Evolutionary conservation across 1,140 invertebrate genomes (phyloP).

Genomic region (Nymphalis io): DNA sequence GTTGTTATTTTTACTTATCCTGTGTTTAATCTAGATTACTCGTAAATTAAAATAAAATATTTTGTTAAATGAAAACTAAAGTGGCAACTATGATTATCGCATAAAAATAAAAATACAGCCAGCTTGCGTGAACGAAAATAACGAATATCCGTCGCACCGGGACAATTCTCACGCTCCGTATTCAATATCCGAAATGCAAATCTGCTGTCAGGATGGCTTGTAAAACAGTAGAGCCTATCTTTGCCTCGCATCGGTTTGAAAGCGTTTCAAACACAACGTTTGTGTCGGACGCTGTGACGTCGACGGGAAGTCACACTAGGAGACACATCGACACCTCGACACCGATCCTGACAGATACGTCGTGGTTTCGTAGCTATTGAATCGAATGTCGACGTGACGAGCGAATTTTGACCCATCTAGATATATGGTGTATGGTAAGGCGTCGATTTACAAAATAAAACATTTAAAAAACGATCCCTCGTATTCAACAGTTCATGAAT

Average conservation of each 20-base stretch:
- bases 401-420: constrained; percentile 19
- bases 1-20: too few species aligned
- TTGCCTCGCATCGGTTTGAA: constrained; percentile 51
- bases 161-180: constrained; percentile 54
- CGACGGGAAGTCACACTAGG: constrained; percentile 36
- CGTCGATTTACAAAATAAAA: not conserved
- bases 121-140: not conserved
- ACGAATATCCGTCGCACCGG: constrained; percentile 1
- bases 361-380: constrained; percentile 27
- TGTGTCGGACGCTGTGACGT: constrained; percentile 57
- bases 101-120: not conserved
- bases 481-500: not conserved
- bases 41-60: too few species aligned
- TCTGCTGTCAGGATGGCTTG: constrained; percentile 53
- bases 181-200: constrained; percentile 66
- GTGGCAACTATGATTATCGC: not conserved
- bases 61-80: too few species aligned
- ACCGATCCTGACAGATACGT: constrained; percentile 61
- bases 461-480: not conserved
- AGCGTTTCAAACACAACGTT: constrained; percentile 49
- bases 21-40: too few species aligned
- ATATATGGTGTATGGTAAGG: not conserved
- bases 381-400: constrained; percentile 20
- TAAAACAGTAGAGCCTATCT: constrained; percentile 60
- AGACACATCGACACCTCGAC: constrained; percentile 55